These are phyloP conservation scores for Branchellion lobata DNA, from an alignment of 2,888 invertebrate genomes.

Conservation along the genomic window DNA sequence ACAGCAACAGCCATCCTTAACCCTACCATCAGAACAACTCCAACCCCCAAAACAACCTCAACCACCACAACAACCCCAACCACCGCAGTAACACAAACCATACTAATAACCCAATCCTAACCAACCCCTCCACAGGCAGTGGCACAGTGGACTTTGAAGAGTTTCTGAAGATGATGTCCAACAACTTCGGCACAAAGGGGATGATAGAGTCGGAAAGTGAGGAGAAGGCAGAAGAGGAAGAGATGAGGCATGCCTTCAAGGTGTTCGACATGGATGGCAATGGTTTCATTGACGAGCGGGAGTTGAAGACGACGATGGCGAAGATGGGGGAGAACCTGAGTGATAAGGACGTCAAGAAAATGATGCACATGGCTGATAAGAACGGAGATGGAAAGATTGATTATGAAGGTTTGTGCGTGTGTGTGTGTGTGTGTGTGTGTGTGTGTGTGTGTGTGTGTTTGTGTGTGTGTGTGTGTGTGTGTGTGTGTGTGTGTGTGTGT, in stretches of 20 bases:
- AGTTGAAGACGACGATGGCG: conserved; percentile 59
- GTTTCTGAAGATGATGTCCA: conserved; percentile 56
- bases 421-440: not conserved
- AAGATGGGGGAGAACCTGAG: conserved; percentile 59
- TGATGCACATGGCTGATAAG: conserved; percentile 60
- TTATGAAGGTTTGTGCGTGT: conserved; percentile 57
- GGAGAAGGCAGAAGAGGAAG: conserved; percentile 46
- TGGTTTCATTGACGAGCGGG: conserved; percentile 60
- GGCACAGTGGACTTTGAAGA: conserved; percentile 58
- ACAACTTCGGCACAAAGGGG: conserved; percentile 17
- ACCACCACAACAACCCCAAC: no score
- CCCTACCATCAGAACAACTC: no score
- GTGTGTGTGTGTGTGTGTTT: no score
- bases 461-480: no score
- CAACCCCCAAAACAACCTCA: no score
- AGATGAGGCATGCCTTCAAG: conserved; percentile 50
- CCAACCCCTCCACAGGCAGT: conserved; percentile 49
- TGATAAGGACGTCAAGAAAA: conserved; percentile 59
- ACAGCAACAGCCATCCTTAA: no score
- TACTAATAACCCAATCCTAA: no score
- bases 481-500: not conserved
- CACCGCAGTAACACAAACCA: no score
- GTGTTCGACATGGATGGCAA: conserved; percentile 51
- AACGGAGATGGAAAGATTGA: conserved; percentile 61
- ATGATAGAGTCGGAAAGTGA: not conserved